phyloP scores from a whole-genome alignment of 2,113 vertebrate genomes.

The Chinchilla lanigera region DNA sequence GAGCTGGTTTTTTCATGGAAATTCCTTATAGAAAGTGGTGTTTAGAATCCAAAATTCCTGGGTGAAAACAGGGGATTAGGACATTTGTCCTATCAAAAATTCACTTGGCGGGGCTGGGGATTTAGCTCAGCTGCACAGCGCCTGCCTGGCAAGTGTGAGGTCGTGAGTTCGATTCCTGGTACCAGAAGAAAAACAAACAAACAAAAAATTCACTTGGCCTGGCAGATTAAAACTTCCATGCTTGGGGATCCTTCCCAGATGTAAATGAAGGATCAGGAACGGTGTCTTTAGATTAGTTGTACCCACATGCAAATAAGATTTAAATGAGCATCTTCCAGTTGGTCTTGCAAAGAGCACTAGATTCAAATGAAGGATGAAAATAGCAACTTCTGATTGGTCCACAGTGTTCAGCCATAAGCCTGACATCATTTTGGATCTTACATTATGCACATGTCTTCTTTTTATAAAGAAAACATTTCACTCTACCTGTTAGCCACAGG shows the following conservation, averaged over 20 bases:
- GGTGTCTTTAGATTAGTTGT: too few species aligned
- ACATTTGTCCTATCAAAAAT: not conserved
- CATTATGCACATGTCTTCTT: not conserved
- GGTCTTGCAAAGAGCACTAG: not conserved
- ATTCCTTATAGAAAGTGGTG: not conserved
- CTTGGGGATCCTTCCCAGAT: not conserved
- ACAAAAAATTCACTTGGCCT: not conserved
- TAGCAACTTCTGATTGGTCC: not conserved
- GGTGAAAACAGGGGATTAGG: not conserved
- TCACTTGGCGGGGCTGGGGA: too few species aligned
- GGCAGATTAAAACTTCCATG: not conserved
- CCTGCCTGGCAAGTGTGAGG: too few species aligned
- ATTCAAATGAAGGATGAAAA: not conserved
- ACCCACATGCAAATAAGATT: not conserved
- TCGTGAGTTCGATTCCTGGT: too few species aligned
- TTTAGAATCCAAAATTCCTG: not conserved
- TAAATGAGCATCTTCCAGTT: not conserved
- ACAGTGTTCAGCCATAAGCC: not conserved
- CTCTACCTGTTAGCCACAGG: not conserved
- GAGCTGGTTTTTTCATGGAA: not conserved
- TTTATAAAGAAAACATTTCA: not conserved
- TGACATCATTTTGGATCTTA: not conserved
- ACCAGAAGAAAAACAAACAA: too few species aligned
- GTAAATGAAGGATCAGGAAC: not conserved
- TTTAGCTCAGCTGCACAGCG: too few species aligned